A percentile compares a stretch with the other conserved stretches of the same genome.
Conservation (phyloP, 2,113 vertebrate species). For the Aspiorhynchus laticeps region DNA sequence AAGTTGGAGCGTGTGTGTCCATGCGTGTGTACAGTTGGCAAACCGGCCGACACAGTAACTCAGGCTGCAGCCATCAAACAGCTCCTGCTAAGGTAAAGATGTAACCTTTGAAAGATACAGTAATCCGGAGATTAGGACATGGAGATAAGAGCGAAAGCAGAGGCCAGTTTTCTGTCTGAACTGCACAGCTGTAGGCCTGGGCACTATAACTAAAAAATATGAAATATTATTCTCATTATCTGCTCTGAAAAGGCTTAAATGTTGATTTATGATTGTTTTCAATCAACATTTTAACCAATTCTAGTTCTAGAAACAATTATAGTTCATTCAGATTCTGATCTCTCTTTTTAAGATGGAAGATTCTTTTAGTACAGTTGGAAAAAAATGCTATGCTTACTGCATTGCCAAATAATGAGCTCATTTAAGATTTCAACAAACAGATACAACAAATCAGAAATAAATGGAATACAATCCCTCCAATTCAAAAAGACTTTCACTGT, state of each 20-base stretch:
- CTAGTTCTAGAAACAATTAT: background rate
- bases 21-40: background rate
- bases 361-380: background rate
- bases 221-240: background rate
- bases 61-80: background rate
- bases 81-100: background rate
- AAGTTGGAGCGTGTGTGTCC: background rate
- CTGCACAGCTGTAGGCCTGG: background rate
- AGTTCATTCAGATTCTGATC: background rate
- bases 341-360: background rate
- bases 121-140: constrained; percentile 14
- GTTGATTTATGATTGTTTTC: background rate
- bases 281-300: background rate
- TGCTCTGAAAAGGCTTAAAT: background rate
- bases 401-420: background rate
- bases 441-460: background rate
- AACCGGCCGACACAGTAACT: background rate
- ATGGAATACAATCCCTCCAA: background rate
- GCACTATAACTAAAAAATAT: background rate
- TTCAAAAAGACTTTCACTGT: background rate
- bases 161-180: background rate
- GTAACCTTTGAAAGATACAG: background rate
- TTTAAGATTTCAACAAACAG: background rate
- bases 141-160: background rate
- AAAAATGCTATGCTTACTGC: background rate